These are phyloP conservation scores for Euleptes europaea DNA, from an alignment of 2,113 vertebrate genomes.

Conservation along the genomic window DNA sequence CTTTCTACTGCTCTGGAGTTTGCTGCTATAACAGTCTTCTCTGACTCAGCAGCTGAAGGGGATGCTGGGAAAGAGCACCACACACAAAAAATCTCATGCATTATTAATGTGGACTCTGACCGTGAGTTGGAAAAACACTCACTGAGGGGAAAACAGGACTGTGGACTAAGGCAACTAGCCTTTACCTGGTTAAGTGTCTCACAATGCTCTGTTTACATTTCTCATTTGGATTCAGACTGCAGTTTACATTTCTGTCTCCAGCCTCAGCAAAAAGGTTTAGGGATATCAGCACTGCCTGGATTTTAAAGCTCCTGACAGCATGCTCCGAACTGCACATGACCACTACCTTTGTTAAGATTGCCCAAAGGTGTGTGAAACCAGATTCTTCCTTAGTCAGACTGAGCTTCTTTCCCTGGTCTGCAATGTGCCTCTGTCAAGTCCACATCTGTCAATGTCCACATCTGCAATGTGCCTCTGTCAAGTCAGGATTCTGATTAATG, in stretches of 20 bases:
- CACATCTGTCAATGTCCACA: no score
- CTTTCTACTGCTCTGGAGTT: constrained; percentile 25
- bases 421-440: background rate
- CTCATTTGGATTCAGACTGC: background rate
- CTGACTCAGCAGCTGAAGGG: constrained; percentile 76
- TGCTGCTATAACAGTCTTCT: constrained; percentile 61
- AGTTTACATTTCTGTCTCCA: background rate
- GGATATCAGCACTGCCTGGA: background rate
- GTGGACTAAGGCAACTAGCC: constrained; percentile 4
- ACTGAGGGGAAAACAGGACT: constrained; percentile 38
- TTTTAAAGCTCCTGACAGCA: background rate
- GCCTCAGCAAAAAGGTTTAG: background rate
- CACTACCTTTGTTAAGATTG: background rate
- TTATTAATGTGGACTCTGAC: constrained; percentile 72
- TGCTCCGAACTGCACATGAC: background rate
- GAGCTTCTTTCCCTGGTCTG: background rate
- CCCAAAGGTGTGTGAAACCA: background rate
- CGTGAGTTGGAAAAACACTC: constrained; percentile 65
- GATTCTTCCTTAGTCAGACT: background rate
- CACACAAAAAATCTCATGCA: constrained; percentile 58
- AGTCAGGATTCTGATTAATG: background rate
- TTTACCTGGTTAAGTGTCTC: constrained; percentile 33
- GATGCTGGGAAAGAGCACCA: constrained; percentile 55
- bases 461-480: no score
- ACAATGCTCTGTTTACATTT: constrained; percentile 24